These are phyloP conservation scores for Amblyopsis hoosieri DNA, from an alignment of 2,797 vertebrate genomes.

Conservation along the genomic window DNA sequence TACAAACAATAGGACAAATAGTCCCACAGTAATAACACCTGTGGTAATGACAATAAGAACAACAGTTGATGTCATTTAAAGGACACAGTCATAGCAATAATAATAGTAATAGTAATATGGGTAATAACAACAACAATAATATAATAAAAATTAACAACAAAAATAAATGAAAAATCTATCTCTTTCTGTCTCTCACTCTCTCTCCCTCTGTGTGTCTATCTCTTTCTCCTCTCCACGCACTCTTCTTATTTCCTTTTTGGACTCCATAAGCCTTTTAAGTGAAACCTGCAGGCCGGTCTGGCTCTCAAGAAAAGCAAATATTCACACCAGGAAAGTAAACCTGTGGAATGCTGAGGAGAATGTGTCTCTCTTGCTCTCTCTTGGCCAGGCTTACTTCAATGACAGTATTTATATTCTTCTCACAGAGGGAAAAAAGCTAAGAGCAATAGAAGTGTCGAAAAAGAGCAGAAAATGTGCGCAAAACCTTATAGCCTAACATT, in stretches of 20 bases:
- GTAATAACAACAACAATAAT: neutral
- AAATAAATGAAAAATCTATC: too few species aligned
- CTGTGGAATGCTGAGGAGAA: conserved; percentile 25
- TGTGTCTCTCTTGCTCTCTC: conserved; percentile 5
- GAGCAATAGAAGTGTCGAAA: neutral
- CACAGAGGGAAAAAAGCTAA: neutral
- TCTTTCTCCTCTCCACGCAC: conserved; percentile 3
- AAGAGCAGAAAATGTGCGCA: conserved; percentile 19
- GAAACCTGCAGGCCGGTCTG: conserved; percentile 21
- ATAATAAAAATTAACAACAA: neutral
- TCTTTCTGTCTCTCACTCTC: neutral
- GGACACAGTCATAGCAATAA: too few species aligned
- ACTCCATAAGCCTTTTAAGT: conserved; percentile 29
- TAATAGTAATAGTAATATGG: too few species aligned
- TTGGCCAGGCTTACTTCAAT: conserved; percentile 10
- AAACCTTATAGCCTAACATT: neutral
- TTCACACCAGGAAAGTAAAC: conserved; percentile 29
- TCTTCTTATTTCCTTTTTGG: conserved; percentile 22
- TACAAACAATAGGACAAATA: too few species aligned
- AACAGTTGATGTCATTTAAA: too few species aligned
- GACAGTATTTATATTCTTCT: conserved; percentile 4
- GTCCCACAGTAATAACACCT: too few species aligned
- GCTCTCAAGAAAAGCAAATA: conserved; percentile 26
- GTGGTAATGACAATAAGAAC: too few species aligned
- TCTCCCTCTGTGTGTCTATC: neutral